These are phyloP conservation scores for Dichetophora obliterata DNA, from an alignment of 2,888 invertebrate species.

Conservation along the genomic window DNA sequence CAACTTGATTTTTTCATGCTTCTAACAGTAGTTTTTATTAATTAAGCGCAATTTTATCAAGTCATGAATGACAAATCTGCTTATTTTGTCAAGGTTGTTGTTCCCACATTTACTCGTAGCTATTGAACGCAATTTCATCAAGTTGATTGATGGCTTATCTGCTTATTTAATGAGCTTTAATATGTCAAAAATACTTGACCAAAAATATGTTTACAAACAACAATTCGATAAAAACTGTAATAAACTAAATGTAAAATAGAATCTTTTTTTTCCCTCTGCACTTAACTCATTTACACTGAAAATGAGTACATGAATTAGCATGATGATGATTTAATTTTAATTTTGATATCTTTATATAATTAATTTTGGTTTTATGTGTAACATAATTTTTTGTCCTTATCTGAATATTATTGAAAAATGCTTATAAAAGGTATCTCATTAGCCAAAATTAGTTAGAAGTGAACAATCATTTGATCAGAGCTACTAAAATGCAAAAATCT, in stretches of 20 bases:
- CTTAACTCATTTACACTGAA: background rate
- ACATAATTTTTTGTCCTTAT: slow-evolving; percentile 6
- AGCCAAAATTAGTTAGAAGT: background rate
- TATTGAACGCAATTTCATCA: no score
- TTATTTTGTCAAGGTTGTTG: no score
- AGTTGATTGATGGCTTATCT: no score
- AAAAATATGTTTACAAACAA: no score
- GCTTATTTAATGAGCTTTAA: no score
- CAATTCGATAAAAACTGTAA: no score
- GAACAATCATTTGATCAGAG: background rate
- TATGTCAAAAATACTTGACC: no score
- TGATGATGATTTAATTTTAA: background rate
- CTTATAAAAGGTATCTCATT: background rate
- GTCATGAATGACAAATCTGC: no score
- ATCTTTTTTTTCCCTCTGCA: background rate
- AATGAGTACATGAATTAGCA: background rate
- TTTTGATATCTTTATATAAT: background rate
- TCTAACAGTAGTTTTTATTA: no score
- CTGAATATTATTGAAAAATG: background rate
- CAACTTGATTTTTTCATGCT: no score
- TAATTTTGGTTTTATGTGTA: background rate
- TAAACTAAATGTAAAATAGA: background rate
- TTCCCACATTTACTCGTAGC: no score
- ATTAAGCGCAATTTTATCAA: no score
- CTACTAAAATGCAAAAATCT: slow-evolving; percentile 37